A percentile compares a stretch with the other conserved stretches of the same genome.
Evolutionary conservation across 2,113 vertebrate genomes (phyloP).

Genomic region (Nematolebias whitei): DNA sequence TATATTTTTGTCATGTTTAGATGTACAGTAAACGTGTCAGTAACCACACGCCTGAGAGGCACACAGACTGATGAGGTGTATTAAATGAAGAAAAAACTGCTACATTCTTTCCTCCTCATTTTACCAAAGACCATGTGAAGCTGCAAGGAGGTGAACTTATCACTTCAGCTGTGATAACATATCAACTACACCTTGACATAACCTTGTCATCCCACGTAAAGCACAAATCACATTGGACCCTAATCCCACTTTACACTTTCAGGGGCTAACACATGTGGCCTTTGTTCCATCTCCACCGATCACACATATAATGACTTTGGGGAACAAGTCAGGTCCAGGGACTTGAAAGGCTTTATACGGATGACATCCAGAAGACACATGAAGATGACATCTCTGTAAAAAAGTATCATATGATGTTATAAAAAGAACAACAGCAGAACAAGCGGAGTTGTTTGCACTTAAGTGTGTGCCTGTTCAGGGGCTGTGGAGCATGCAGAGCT

Average conservation of each 20-base stretch:
- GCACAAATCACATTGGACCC: slow-evolving; percentile 21
- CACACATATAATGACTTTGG: slow-evolving; percentile 73
- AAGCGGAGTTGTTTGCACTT: no score
- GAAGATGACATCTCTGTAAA: no score
- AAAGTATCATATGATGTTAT: no score
- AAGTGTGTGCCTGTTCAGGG: no score
- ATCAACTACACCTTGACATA: slow-evolving; percentile 20
- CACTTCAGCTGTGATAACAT: slow-evolving; percentile 24
- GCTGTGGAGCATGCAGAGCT: neutral
- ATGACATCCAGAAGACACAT: slow-evolving; percentile 57
- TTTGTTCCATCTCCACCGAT: slow-evolving; percentile 67
- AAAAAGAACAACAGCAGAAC: slow-evolving; percentile 59
- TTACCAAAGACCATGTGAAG: slow-evolving; percentile 19
- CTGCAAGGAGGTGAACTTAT: slow-evolving; percentile 12
- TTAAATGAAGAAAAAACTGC: neutral
- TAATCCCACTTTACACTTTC: slow-evolving; percentile 46
- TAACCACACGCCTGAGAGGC: no score
- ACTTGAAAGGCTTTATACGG: slow-evolving; percentile 19
- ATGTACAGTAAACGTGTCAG: no score
- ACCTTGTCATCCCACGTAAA: slow-evolving; percentile 32
- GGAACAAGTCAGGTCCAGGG: slow-evolving; percentile 53
- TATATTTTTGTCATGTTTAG: no score
- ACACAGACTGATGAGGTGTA: neutral
- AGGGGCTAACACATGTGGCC: slow-evolving; percentile 60
- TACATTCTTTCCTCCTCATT: neutral